Conservation (phyloP, 2,888 invertebrate species). For the Zaprionus lineosus region DNA sequence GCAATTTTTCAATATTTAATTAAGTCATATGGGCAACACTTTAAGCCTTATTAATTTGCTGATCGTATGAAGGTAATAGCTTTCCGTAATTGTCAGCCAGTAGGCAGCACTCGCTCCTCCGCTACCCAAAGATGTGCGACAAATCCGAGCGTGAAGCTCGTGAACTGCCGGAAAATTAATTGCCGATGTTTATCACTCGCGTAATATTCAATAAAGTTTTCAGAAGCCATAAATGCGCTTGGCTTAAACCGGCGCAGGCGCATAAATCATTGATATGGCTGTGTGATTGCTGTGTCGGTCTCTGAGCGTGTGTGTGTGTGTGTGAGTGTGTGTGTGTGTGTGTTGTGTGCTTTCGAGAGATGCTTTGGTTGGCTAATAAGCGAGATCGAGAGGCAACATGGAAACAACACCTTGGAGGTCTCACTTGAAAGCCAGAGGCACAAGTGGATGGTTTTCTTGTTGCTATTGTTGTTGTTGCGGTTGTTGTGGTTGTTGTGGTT, state of each 20-base stretch:
- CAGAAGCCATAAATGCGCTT: slow-evolving; percentile 44
- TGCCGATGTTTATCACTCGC: slow-evolving; percentile 65
- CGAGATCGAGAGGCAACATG: slow-evolving; percentile 45
- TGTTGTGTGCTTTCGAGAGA: background rate
- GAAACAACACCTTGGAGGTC: slow-evolving; percentile 57
- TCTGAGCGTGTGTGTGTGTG: slow-evolving; percentile 1
- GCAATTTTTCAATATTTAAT: slow-evolving; percentile 71
- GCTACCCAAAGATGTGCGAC: slow-evolving; percentile 35
- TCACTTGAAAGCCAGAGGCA: slow-evolving; percentile 34
- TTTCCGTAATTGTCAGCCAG: slow-evolving; percentile 44
- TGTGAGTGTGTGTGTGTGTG: slow-evolving; percentile 14
- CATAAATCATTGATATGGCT: slow-evolving; percentile 41
- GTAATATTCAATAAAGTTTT: slow-evolving; percentile 53
- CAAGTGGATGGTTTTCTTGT: slow-evolving; percentile 68
- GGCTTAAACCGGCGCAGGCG: slow-evolving; percentile 35
- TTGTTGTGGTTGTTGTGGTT: no score
- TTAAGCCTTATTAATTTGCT: slow-evolving; percentile 70
- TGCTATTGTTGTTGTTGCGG: slow-evolving; percentile 14
- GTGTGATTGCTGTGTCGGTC: background rate
- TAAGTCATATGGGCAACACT: slow-evolving; percentile 64
- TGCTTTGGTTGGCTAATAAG: slow-evolving; percentile 61
- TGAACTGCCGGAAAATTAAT: slow-evolving; percentile 53
- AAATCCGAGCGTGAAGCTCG: slow-evolving; percentile 27
- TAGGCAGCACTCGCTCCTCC: slow-evolving; percentile 44
- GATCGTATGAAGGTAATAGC: slow-evolving; percentile 61